These are phyloP conservation scores for Panurus biarmicus DNA, from an alignment of 2,113 vertebrate species.

Conservation along the genomic window DNA sequence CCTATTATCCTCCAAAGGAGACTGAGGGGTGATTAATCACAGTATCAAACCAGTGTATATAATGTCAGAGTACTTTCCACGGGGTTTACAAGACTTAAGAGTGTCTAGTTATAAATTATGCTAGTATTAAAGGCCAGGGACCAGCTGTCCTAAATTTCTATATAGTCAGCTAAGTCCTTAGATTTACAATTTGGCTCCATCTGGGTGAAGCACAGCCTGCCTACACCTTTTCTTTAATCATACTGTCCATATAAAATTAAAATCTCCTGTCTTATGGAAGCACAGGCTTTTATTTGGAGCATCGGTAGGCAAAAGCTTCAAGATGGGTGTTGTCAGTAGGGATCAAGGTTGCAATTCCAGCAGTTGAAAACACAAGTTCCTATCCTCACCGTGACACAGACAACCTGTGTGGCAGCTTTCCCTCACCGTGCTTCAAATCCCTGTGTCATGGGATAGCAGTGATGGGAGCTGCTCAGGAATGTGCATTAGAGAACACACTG, in stretches of 20 bases:
- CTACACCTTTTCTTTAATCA: constrained; percentile 38
- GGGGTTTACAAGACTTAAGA: constrained; percentile 52
- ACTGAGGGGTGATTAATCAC: constrained; percentile 22
- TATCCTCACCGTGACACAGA: background rate
- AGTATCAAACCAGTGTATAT: constrained; percentile 43
- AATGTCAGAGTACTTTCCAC: constrained; percentile 42
- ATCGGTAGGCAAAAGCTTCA: background rate
- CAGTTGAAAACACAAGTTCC: background rate
- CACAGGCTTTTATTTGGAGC: background rate
- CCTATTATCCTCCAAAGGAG: constrained; percentile 21
- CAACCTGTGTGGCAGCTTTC: background rate
- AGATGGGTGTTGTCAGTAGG: background rate
- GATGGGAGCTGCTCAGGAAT: background rate
- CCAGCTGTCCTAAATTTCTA: constrained; percentile 55
- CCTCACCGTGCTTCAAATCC: background rate
- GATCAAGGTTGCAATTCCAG: background rate
- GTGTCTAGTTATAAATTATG: constrained; percentile 42
- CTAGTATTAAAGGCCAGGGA: constrained; percentile 45
- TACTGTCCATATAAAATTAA: background rate
- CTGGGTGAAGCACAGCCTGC: constrained; percentile 19
- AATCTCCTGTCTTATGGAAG: background rate
- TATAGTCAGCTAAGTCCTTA: constrained; percentile 41
- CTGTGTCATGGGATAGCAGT: background rate
- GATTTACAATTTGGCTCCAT: constrained; percentile 35
- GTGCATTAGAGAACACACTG: background rate